Evolutionary conservation across 2,797 vertebrate species (phyloP), one percentile per base, ranked within the genome.

Genomic region (Pseudochirops cupreus): DNA sequence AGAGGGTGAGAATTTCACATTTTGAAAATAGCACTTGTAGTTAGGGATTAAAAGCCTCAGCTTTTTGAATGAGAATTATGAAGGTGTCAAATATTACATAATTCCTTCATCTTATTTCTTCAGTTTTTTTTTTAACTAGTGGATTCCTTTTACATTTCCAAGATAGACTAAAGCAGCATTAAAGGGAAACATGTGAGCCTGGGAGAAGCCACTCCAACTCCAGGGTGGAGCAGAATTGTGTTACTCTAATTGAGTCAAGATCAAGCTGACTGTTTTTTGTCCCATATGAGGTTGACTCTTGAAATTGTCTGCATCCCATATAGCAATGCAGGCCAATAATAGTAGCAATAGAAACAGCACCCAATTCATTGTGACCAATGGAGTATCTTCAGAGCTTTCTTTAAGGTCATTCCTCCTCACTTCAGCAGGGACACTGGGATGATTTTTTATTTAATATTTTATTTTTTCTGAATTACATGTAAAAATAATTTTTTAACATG

Each of bases 141-240:
- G 29, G 29, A 39, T 94, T 95, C 74, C 24, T 93, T 14, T 74
- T 96, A 33, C 50, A n/a, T 29, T 7, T 54, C 39, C 52, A 5
- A 5, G 62, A 24, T 58, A 58, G 3, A 94, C 39, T 53, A 67
- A 50, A 62, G 50, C 56, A 92, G 11, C 24, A 90, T 93, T 92
- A 91, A 93, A 95, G 94, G 94, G 95, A 82, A 55, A 87, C 74
- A 90, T 56, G 54, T n/a, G 50, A 26, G 90, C 93, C 46, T 12
- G 28, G 93, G 50, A 82, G 16, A 93, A 95, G 95, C 96, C 94
- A 91, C n/a, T 95, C n/a, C 96, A 96, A 97, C 96, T 93, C 53
- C 96, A 94, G 58, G 52, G 93, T 91, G 52, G 90, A 53, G 16
- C 24, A 92, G 55, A 21, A 62, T n/a, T 31, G 56, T 87, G 4